Evolutionary conservation across 2,888 invertebrate species (phyloP), one percentile per base, ranked within the genome.

Genomic region (Morpho achilles): DNA sequence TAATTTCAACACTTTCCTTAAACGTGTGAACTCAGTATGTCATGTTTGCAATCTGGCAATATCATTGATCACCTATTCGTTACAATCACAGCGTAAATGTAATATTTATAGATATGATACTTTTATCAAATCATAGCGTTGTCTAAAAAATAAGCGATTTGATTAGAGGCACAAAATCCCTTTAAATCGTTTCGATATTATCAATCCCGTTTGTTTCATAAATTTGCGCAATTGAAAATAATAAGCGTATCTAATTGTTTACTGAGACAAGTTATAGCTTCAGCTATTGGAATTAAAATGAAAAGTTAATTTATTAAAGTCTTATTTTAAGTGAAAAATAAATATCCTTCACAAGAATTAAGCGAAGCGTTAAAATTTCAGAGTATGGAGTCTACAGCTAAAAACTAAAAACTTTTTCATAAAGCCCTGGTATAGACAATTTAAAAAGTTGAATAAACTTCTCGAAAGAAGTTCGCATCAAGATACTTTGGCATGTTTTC

Each of bases 81-180:
- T 32, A 47, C 53, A 53, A 53, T 53, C 53, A 47, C 53, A 16
- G 53, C 46, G 16, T 6, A 42, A 32, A 23, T 53, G 53, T 53
- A 53, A 53, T 47, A 9, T 22, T 8, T 41, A 53, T n/a, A 53
- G 53, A 53, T 53, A 45, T 52, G 51, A 53, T 53, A 52, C 39
- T 7, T 53, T 53, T 53, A 53, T 53, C 53, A n/a, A 53, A 46
- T 40, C 23, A 40, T n/a, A 6, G 32, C 45, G 5, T 45, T 39
- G 53, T 53, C 53, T 41, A 40, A 9, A 46, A 53, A 53, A 45
- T 46, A 53, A 53, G 40, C 46, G 46, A 7, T 7, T 53, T 53
- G 53, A 53, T 47, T 53, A 47, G 46, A 46, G 53, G 46, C 22
- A 53, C 45, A 40, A 9, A 41, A 53, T 32, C 32, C 32, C 32